Evolutionary conservation across 2,888 invertebrate species (phyloP).

Genomic region (Ypsolopha sequella): DNA sequence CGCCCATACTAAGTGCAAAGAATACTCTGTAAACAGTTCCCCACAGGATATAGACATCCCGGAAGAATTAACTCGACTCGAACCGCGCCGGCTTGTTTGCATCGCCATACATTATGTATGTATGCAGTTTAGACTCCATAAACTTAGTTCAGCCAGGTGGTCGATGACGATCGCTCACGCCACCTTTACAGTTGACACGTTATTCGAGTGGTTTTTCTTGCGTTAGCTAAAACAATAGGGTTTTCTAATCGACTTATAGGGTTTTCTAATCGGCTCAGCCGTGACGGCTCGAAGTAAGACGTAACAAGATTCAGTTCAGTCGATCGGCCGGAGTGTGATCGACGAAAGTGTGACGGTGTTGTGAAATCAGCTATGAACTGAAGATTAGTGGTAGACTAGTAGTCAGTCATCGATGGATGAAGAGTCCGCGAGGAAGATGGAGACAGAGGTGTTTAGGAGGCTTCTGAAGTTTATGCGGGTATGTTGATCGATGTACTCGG

Average conservation of each 20-base stretch:
- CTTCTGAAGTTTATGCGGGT: conserved; percentile 41
- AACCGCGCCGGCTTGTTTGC: conserved; percentile 41
- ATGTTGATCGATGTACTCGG: conserved; percentile 7
- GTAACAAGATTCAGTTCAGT: conserved; percentile 13
- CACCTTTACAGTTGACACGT: no score
- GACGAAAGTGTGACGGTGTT: conserved; percentile 51
- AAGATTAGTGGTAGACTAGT: conserved; percentile 10
- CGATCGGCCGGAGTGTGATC: conserved; percentile 1
- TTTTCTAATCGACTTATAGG: neutral
- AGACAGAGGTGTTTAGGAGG: conserved; percentile 29
- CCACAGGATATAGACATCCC: conserved; percentile 62
- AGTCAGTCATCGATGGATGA: conserved; percentile 20
- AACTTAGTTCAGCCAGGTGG: neutral
- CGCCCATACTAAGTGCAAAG: conserved; percentile 38
- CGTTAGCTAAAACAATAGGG: neutral
- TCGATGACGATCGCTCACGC: no score
- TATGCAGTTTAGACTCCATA: conserved; percentile 8
- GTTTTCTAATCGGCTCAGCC: neutral
- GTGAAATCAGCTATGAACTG: conserved; percentile 21
- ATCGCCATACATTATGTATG: conserved; percentile 29
- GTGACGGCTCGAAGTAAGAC: neutral
- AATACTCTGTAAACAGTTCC: conserved; percentile 15
- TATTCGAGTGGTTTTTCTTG: neutral
- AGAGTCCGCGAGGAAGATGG: conserved; percentile 28
- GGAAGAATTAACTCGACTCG: conserved; percentile 53